These are phyloP conservation scores for Limanda limanda DNA, from an alignment of 2,113 vertebrate genomes.

Conservation along the genomic window DNA sequence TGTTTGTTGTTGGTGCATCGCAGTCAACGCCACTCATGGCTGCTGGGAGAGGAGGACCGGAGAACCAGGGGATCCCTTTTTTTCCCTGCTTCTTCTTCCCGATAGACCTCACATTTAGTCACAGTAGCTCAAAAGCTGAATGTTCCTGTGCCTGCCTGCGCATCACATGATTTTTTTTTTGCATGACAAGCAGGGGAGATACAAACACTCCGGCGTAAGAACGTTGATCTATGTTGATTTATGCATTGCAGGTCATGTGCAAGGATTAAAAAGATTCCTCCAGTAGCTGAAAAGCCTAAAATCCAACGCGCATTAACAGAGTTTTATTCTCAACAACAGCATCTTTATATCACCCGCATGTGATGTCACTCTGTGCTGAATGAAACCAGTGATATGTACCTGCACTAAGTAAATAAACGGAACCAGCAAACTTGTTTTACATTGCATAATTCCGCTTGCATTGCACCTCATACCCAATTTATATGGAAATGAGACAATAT, in stretches of 20 bases:
- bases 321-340: not conserved
- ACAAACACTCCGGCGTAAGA: not conserved
- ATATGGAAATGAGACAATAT: conserved; percentile 56
- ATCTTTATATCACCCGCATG: not conserved
- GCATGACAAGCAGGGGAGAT: not conserved
- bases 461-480: conserved; percentile 36
- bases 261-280: not conserved
- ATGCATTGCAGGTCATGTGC: not conserved
- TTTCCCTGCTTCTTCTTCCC: not conserved
- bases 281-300: not conserved
- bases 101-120: not conserved
- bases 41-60: too few relatives aligned
- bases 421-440: conserved; percentile 4
- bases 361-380: not conserved
- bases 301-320: not conserved
- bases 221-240: not conserved
- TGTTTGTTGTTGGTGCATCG: too few relatives aligned
- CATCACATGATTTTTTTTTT: not conserved
- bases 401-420: not conserved
- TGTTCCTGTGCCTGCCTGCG: too few relatives aligned
- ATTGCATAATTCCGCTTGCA: not conserved
- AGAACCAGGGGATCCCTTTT: not conserved
- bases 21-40: too few relatives aligned
- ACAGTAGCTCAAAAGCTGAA: too few relatives aligned
- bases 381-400: not conserved